Evolutionary conservation across 2,888 invertebrate species (phyloP), one percentile per base, ranked within the genome.

Genomic region (Dryomyza anilis): DNA sequence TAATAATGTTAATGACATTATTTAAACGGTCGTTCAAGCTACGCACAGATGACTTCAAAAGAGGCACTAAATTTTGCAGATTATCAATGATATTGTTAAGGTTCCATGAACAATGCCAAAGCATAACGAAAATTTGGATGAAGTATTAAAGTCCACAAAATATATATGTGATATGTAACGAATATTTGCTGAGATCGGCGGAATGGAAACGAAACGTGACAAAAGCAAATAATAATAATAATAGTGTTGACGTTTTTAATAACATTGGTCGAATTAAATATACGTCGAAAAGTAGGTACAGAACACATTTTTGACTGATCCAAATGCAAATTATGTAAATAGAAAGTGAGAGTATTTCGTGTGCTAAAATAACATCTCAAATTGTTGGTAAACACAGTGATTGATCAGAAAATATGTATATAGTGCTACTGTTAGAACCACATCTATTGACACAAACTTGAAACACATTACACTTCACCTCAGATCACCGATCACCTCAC

Each of bases 11-110:
- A 56, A 36, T 56, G 56, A 25, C 43, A 56, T 56, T 56, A 25
- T n/a, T 56, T 56, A 39, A 56, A 56, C 56, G 56, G 43, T 39
- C 39, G 39, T 10, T 25, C 56, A 19, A 25, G 23, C 50, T n/a
- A 50, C 50, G 50, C n/a, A n/a, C n/a, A n/a, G n/a, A n/a, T n/a
- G n/a, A n/a, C n/a, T n/a, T n/a, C n/a, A n/a, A n/a, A n/a, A 50
- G 12, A 50, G 25, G 14, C 25, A 25, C 10, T 12, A 25, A 23
- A 25, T 25, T 39, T 39, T 7, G 39, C 39, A 7, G n/a, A 7
- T 14, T 14, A n/a, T 39, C 39, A 39, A 39, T 39, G 39, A 39
- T 39, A 14, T 33, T n/a, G 7, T 39, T n/a, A n/a, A 39, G 39
- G n/a, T 39, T 12, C n/a, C 12, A 39, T 39, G n/a, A 39, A 39